Percentiles rank a stretch among this genome's conserved stretches.
Evolutionary conservation across 1,140 invertebrate genomes (phyloP).

Genomic region (Nebria ingens): DNA sequence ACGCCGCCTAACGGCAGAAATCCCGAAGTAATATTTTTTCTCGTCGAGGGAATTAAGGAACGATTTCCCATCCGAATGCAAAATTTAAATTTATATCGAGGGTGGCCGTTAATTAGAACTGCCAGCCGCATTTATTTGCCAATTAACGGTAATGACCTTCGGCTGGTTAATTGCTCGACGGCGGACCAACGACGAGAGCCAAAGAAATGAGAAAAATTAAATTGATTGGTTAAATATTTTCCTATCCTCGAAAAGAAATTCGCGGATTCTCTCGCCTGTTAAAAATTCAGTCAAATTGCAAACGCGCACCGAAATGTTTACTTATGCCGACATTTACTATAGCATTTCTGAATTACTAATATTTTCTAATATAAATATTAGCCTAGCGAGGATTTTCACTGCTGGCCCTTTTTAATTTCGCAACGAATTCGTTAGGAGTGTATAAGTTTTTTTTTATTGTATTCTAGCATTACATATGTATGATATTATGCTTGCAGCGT

Average conservation of each 20-base stretch:
- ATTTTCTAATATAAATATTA: not conserved
- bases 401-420: too few relatives aligned
- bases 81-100: not conserved
- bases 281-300: constrained; percentile 1
- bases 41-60: not conserved
- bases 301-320: not conserved
- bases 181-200: not conserved
- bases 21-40: not conserved
- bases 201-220: constrained; percentile 4
- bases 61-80: not conserved
- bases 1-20: not conserved
- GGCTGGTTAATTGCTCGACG: not conserved
- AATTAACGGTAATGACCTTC: constrained; percentile 7
- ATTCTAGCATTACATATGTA: too few relatives aligned
- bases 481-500: too few relatives aligned
- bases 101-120: not conserved
- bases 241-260: not conserved
- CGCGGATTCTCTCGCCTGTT: not conserved
- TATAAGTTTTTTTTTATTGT: too few relatives aligned
- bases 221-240: constrained; percentile 4
- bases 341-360: not conserved
- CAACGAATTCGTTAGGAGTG: too few relatives aligned
- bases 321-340: not conserved
- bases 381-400: too few relatives aligned
- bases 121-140: constrained; percentile 6